These are phyloP conservation scores for Callipepla squamata DNA, from an alignment of 2,113 vertebrate genomes.

Conservation along the genomic window DNA sequence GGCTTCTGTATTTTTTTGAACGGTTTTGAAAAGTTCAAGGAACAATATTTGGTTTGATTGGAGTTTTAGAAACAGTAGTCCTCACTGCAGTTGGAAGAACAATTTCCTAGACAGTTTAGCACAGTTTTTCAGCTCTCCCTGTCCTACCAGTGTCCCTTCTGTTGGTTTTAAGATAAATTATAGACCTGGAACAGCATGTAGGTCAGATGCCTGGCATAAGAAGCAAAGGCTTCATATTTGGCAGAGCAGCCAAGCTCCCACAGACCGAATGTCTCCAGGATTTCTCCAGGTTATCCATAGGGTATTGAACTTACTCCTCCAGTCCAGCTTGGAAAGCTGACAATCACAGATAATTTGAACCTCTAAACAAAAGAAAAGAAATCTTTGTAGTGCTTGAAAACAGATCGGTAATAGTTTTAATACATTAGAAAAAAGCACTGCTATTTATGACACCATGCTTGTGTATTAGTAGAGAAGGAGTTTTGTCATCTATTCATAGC, in stretches of 20 bases:
- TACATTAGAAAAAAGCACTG: neutral
- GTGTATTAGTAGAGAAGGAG: neutral
- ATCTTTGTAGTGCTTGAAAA: neutral
- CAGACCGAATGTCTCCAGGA: neutral
- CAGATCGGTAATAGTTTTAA: neutral
- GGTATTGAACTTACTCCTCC: neutral
- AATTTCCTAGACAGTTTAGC: neutral
- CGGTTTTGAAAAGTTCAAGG: neutral
- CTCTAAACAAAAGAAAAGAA: neutral
- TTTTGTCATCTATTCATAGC: neutral
- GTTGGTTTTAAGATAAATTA: neutral
- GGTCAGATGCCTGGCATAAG: neutral
- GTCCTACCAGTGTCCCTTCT: neutral
- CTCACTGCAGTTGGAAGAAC: neutral
- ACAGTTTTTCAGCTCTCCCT: neutral
- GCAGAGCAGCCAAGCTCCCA: neutral
- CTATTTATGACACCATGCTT: neutral
- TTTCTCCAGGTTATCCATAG: neutral
- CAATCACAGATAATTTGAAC: neutral
- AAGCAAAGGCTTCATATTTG: neutral
- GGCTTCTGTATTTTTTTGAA: neutral
- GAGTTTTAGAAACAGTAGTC: neutral
- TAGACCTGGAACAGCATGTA: neutral
- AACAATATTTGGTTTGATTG: rapidly evolving
- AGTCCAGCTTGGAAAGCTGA: neutral